Evolutionary conservation across 2,888 invertebrate species (phyloP), one percentile per base, ranked within the genome.

Genomic region (Abrostola tripartita): DNA sequence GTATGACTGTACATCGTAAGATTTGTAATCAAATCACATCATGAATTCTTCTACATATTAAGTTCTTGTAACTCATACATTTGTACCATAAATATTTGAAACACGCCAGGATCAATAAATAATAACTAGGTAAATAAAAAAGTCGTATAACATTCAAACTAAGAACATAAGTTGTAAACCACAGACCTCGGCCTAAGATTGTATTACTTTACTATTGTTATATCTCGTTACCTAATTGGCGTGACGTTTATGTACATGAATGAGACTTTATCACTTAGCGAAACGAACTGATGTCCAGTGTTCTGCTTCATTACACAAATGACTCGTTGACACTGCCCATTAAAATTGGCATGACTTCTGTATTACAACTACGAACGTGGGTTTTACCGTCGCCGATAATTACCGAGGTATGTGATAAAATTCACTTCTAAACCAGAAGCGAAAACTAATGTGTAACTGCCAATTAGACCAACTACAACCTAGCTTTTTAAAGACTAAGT

Each of bases 111-210:
- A 35, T 36, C 50, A 9, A 56, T 24, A 50, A 38, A 24, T 24
- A 24, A 24, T 24, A 24, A 24, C 24, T 35, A 14, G 40, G 10
- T 7, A 10, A 11, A 42, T 10, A 51, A 50, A 58, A 70, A 65
- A 61, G 37, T 54, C 37, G 12, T 6, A 54, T 8, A 14, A 52
- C 57, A 50, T 61, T 52, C 40, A 24, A 54, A 60, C 50, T 71
- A 65, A 68, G 71, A 74, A 78, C 81, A 82, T 78, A 79, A 81
- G 66, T 82, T 86, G 85, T 82, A 86, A 89, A 91, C 92, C 92
- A 73, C 92, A 91, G 81, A 85, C 87, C 89, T 87, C 83, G 85
- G 69, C 63, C 68, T 63, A 64, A 84, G 83, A 90, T 89, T 82
- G 77, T 84, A 77, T 90, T 90, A 87, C 89, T 65, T 56, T 68